Evolutionary conservation across 2,113 vertebrate species (phyloP).

Genomic region (Pandion haliaetus): DNA sequence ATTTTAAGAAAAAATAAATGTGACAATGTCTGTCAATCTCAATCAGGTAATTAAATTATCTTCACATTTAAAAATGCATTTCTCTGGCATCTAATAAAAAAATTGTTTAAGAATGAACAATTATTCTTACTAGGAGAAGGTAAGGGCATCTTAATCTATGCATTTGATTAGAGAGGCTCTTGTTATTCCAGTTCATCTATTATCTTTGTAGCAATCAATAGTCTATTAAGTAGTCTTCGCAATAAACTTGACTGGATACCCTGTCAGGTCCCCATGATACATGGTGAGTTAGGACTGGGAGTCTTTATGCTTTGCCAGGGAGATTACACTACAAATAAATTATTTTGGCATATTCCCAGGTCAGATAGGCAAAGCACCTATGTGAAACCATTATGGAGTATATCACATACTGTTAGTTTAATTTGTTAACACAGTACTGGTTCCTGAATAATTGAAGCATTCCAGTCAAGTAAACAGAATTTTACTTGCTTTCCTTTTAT

Average conservation of each 20-base stretch:
- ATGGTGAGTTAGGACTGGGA: background rate
- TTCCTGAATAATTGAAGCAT: background rate
- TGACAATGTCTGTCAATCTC: background rate
- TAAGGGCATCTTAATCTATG: background rate
- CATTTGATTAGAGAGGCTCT: background rate
- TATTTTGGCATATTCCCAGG: background rate
- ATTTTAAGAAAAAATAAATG: background rate
- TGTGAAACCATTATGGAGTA: background rate
- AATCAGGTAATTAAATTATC: background rate
- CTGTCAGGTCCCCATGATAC: background rate
- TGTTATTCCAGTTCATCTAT: background rate
- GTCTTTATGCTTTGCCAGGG: background rate
- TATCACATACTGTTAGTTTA: background rate
- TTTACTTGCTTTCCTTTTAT: background rate
- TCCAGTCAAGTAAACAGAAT: background rate
- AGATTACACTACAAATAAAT: background rate
- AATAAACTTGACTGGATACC: background rate
- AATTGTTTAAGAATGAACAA: background rate
- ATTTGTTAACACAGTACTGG: background rate
- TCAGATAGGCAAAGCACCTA: background rate
- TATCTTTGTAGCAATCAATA: conserved; percentile 25
- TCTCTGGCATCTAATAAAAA: background rate
- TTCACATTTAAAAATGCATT: background rate
- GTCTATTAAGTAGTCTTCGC: background rate
- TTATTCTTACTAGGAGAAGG: background rate